Evolutionary conservation across 2,113 vertebrate genomes (phyloP).

Genomic region (Gobiocypris rarus): DNA sequence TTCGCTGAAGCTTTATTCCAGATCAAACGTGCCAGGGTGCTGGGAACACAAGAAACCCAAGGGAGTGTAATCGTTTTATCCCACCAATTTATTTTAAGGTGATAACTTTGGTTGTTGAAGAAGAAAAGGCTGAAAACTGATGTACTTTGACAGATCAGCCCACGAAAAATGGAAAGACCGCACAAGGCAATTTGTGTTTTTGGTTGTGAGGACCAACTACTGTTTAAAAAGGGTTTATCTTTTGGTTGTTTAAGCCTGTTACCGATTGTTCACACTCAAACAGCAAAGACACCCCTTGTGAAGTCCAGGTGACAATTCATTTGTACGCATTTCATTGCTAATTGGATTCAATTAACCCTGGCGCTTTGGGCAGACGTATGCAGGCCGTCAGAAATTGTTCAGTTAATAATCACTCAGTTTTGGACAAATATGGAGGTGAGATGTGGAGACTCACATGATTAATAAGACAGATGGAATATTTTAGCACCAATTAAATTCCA

Average conservation of each 20-base stretch:
- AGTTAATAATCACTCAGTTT: neutral
- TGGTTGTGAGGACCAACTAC: neutral
- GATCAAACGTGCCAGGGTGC: conserved; percentile 48
- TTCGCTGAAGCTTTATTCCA: conserved; percentile 51
- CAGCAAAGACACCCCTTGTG: neutral
- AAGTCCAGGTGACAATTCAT: neutral
- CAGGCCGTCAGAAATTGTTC: conserved; percentile 13
- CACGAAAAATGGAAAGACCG: neutral
- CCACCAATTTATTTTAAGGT: conserved; percentile 53
- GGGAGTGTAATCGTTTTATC: conserved; percentile 47
- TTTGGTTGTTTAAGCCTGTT: neutral
- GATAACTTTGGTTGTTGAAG: conserved; percentile 51
- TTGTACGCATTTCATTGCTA: neutral
- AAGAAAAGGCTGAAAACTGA: conserved; percentile 11
- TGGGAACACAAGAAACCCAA: neutral
- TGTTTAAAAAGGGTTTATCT: conserved; percentile 10
- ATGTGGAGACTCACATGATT: conserved; percentile 6
- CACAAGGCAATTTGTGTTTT: conserved; percentile 7
- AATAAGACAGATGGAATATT: conserved; percentile 42
- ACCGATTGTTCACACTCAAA: neutral
- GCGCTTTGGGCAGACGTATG: neutral
- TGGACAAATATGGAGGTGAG: neutral
- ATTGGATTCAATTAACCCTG: conserved; percentile 14
- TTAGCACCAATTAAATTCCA: conserved; percentile 15
- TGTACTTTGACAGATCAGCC: conserved; percentile 16